These are phyloP conservation scores for Athene noctua DNA, from an alignment of 2,113 vertebrate genomes.

Conservation along the genomic window DNA sequence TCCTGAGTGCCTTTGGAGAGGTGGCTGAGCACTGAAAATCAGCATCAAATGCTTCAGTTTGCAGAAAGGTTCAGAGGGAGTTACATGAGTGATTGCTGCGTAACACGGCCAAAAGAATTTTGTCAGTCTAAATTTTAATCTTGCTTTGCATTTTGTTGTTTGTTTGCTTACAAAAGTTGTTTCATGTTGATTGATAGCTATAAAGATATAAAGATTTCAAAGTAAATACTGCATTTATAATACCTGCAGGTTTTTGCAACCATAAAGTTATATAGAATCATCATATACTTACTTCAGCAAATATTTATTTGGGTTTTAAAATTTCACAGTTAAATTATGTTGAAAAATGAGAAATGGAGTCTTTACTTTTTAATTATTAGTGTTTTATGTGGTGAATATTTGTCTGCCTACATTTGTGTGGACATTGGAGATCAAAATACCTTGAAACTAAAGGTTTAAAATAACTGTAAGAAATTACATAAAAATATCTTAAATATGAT, in stretches of 20 bases:
- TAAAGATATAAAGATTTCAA: neutral
- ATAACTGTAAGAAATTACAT: neutral
- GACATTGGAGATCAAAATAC: neutral
- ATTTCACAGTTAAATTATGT: neutral
- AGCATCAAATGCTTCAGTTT: neutral
- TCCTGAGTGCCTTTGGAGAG: constrained; percentile 19
- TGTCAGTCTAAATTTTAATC: neutral
- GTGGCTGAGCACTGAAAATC: neutral
- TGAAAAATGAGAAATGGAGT: neutral
- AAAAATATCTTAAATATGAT: neutral
- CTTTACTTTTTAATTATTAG: neutral
- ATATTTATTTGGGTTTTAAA: neutral
- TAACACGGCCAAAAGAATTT: neutral
- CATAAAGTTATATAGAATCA: neutral
- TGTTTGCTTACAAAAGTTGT: neutral
- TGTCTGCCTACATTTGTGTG: neutral
- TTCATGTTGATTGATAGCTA: neutral
- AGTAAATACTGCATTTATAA: neutral
- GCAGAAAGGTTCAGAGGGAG: neutral
- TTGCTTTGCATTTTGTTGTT: neutral
- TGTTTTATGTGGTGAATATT: neutral
- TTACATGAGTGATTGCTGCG: neutral
- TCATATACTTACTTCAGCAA: neutral
- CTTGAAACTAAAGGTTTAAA: neutral
- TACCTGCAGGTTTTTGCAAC: neutral